phyloP scores from a whole-genome alignment of 1,140 invertebrate species.

The Phthorimaea operculella region DNA sequence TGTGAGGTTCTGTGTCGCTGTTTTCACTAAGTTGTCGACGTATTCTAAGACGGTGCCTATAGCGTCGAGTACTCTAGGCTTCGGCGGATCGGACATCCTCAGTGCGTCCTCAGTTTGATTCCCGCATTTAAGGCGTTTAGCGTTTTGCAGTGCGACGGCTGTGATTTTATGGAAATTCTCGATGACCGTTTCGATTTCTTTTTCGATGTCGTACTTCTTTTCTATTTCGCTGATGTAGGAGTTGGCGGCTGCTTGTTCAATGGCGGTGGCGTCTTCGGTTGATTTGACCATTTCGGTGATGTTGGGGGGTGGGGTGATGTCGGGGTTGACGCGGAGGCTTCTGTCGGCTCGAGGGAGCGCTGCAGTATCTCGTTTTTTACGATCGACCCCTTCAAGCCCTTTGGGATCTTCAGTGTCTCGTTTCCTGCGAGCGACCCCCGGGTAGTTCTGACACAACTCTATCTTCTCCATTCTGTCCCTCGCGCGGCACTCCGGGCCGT shows the following conservation, averaged over 20 bases:
- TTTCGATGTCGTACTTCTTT: conserved; percentile 28
- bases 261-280: conserved; percentile 14
- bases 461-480: conserved; percentile 48
- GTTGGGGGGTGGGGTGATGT: conserved; percentile 40
- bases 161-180: conserved; percentile 35
- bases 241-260: not conserved
- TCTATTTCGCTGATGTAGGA: not conserved
- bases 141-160: conserved; percentile 27
- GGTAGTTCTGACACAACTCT: conserved; percentile 47
- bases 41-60: conserved; percentile 25
- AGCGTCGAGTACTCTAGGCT: conserved; percentile 18
- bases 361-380: not conserved
- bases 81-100: conserved; percentile 5
- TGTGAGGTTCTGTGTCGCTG: conserved; percentile 28
- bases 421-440: conserved; percentile 2
- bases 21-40: conserved; percentile 24
- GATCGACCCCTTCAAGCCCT: no score
- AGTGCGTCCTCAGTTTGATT: conserved; percentile 21
- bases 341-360: not conserved
- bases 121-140: conserved; percentile 32
- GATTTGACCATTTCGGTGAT: not conserved
- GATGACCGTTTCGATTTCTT: conserved; percentile 30
- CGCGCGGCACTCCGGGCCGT: conserved; percentile 41
- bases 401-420: not conserved
- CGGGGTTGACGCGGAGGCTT: conserved; percentile 41